phyloP scores from a whole-genome alignment of 1,140 invertebrate species.

The Drosophila suzukii region DNA sequence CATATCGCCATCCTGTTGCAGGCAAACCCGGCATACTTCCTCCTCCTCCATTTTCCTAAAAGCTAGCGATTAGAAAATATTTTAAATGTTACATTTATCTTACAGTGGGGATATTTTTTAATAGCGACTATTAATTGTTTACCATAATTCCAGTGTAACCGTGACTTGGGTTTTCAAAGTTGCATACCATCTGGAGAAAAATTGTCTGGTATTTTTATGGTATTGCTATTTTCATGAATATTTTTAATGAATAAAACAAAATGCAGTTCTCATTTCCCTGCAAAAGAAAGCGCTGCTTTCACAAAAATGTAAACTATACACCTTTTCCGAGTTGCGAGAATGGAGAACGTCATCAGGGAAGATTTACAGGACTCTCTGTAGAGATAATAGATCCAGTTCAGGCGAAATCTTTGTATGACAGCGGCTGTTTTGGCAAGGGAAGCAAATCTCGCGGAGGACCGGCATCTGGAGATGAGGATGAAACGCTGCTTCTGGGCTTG shows the following conservation, averaged over 20 bases:
- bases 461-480: constrained; percentile 75
- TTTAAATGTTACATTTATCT: neutral
- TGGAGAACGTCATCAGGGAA: constrained; percentile 30
- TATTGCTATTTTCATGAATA: neutral
- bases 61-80: neutral
- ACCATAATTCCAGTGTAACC: neutral
- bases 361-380: constrained; percentile 88
- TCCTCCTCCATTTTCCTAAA: constrained; percentile 3
- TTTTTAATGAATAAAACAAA: neutral
- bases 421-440: constrained; percentile 91
- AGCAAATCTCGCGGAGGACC: constrained; percentile 87
- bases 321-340: constrained; percentile 37
- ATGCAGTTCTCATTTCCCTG: constrained; percentile 63
- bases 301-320: neutral
- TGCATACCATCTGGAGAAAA: neutral
- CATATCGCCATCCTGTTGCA: neutral
- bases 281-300: constrained; percentile 50
- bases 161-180: neutral
- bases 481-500: constrained; percentile 88
- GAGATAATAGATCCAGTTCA: constrained; percentile 87
- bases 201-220: neutral
- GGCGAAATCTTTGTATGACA: constrained; percentile 87
- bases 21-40: constrained; percentile 1
- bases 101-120: neutral
- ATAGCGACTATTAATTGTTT: neutral